Evolutionary conservation across 2,797 vertebrate species (phyloP), one percentile per base, ranked within the genome.

Genomic region (Gadopsis bispinosus): DNA sequence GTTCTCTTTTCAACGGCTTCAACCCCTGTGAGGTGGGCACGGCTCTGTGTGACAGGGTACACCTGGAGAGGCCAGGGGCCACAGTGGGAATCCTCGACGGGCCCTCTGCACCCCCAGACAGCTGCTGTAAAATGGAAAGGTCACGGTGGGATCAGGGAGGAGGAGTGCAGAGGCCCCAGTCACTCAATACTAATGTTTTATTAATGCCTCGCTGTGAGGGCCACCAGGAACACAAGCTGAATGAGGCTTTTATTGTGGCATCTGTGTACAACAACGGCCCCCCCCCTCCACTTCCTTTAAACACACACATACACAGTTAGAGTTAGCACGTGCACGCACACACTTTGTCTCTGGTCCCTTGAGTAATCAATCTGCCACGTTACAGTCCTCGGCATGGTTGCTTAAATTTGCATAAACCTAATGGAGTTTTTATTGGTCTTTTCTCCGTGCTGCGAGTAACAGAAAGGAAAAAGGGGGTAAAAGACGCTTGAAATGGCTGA

Each of bases 101-200:
- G 75, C 68, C 74, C 59, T 39, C 68, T 65, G 71, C 79, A 43
- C 87, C 85, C 87, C 81, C 79, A 79, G 84, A 84, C 92, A 94
- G 93, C 93, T 95, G 94, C 90, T 91, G 90, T 93, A 87, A 93
- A 92, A 77, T 73, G 82, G 69, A 88, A 88, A 91, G 92, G 93
- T 93, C 88, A 79, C 20, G 2, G 39, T 73, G 81, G 85, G 92
- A 81, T 88, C 72, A 74, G 65, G 88, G 64, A 79, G 80, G 86
- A 85, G 89, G 87, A 88, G 80, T 17, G 75, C 81, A 65, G 84
- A 84, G 88, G 78, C 83, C 90, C 83, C 87, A 85, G 85, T 91
- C 84, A 90, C 89, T 94, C 95, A 88, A 91, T 93, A 89, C 94
- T 95, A 94, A 96, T 95, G 95, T 95, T 95, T 95, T 96, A 96